Percentiles rank a stretch among this genome's conserved stretches.
phyloP scores from a whole-genome alignment of 2,113 vertebrate species.

The Calidris pugnax region DNA sequence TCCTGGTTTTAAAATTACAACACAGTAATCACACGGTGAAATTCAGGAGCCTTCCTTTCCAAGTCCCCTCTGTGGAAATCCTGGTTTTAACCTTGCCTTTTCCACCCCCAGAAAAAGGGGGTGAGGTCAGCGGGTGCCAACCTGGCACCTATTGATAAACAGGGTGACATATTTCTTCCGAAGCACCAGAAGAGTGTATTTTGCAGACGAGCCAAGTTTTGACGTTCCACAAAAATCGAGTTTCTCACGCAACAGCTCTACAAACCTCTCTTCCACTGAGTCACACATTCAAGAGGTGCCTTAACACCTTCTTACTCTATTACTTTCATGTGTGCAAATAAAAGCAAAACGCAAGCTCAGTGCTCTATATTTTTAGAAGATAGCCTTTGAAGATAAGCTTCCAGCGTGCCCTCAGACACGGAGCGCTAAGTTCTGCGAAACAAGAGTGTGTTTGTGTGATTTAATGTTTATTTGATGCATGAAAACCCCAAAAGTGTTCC shows the following conservation, averaged over 20 bases:
- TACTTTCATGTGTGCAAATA: neutral
- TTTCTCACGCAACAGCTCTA: fast-evolving
- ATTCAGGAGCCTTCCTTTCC: neutral
- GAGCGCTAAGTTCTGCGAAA: neutral
- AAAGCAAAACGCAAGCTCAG: neutral
- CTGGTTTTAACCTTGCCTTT: neutral
- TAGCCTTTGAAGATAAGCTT: neutral
- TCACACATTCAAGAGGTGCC: neutral
- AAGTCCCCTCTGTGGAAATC: neutral
- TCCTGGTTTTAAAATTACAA: neutral
- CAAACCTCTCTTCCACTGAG: neutral
- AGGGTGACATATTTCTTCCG: fast-evolving
- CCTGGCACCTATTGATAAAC: fast-evolving
- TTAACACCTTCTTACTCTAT: neutral
- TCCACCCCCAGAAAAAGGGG: neutral
- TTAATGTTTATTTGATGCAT: fast-evolving
- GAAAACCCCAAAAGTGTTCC: neutral
- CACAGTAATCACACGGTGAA: too few species aligned
- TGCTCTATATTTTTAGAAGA: neutral
- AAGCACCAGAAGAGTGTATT: fast-evolving
- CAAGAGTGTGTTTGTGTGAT: neutral
- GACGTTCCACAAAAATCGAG: fast-evolving
- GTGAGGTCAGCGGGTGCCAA: fast-evolving
- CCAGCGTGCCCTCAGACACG: neutral
- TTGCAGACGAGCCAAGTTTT: fast-evolving